Conservation (phyloP, 1,140 invertebrate genomes). For the Drepana arcuata region DNA sequence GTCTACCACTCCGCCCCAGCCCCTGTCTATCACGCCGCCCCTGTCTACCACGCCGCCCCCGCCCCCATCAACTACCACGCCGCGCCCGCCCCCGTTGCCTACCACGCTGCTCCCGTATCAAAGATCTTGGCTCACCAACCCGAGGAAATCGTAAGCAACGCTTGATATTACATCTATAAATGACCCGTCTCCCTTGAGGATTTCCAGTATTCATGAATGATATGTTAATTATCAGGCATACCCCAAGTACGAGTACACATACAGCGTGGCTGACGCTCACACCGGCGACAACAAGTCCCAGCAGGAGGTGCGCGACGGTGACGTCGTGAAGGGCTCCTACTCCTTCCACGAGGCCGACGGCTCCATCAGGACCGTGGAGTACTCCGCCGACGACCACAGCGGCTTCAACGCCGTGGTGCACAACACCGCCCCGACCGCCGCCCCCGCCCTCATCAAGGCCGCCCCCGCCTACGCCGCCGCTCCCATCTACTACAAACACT, state of each 20-base stretch:
- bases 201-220: no score
- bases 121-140: slow-evolving; percentile 2
- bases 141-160: slow-evolving; percentile 3
- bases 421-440: slow-evolving; percentile 10
- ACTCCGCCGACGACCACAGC: slow-evolving; percentile 70
- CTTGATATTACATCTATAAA: no score
- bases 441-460: slow-evolving; percentile 13
- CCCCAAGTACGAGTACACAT: slow-evolving; percentile 62
- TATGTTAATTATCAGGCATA: slow-evolving; percentile 17
- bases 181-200: slow-evolving; percentile 12
- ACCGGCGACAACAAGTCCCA: slow-evolving; percentile 50
- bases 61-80: slow-evolving; percentile 19
- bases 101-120: slow-evolving; percentile 16
- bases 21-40: slow-evolving; percentile 19
- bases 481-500: no score
- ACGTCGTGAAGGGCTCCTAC: slow-evolving; percentile 70
- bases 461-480: no score
- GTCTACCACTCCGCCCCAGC: slow-evolving; percentile 19
- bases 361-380: slow-evolving; percentile 68
- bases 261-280: slow-evolving; percentile 17
- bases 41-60: slow-evolving; percentile 19
- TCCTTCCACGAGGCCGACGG: slow-evolving; percentile 68
- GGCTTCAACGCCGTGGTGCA: slow-evolving; percentile 73
- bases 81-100: slow-evolving; percentile 15
- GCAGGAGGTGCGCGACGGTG: slow-evolving; percentile 68